Evolutionary conservation across 2,113 vertebrate species (phyloP).

Genomic region (Sceloporus tristichus): DNA sequence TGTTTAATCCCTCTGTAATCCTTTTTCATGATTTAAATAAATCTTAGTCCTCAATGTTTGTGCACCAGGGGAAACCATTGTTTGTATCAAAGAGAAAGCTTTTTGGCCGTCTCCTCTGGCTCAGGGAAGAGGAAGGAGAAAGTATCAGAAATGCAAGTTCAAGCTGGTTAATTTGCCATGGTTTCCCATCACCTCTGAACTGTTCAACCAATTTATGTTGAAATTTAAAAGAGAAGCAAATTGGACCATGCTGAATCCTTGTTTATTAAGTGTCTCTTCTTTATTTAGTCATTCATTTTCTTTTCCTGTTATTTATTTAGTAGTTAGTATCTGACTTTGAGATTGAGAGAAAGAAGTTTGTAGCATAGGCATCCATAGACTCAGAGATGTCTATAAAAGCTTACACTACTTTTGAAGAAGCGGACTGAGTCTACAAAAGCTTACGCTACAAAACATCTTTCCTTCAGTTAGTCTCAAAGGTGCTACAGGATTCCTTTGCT

Average conservation of each 20-base stretch:
- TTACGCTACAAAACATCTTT: too few species aligned
- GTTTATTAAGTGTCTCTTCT: neutral
- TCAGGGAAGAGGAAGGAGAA: neutral
- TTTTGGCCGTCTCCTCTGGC: neutral
- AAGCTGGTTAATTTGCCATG: neutral
- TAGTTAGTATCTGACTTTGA: too few species aligned
- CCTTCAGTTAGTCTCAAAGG: too few species aligned
- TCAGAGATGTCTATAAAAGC: too few species aligned
- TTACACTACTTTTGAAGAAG: too few species aligned
- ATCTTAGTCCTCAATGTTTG: neutral
- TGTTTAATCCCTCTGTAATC: neutral
- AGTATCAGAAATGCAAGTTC: neutral
- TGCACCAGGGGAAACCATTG: neutral
- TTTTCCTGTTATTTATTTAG: neutral
- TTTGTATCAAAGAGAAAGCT: neutral
- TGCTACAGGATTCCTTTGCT: too few species aligned
- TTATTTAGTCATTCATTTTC: neutral
- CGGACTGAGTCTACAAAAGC: too few species aligned
- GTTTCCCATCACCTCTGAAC: neutral
- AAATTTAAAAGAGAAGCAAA: neutral
- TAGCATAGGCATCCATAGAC: too few species aligned
- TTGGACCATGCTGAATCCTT: neutral
- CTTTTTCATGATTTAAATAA: neutral
- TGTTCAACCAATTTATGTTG: neutral
- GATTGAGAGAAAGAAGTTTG: too few species aligned